These are phyloP conservation scores for Phodopus roborovskii DNA, from an alignment of 2,113 vertebrate genomes.

Conservation along the genomic window DNA sequence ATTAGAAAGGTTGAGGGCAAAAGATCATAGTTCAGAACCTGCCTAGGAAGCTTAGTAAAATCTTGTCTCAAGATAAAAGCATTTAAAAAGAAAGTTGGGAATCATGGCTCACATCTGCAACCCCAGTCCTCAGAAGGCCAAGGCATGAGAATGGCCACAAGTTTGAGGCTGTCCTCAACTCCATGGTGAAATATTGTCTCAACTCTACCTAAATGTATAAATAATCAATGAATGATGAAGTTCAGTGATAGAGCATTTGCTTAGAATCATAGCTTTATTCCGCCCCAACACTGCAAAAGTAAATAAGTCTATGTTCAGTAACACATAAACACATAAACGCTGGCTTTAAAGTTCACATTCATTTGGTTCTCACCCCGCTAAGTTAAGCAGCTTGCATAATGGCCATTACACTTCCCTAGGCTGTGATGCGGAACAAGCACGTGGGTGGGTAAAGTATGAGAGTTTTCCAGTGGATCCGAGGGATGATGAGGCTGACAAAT, in stretches of 20 bases:
- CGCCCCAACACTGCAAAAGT: neutral
- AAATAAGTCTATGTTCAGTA: neutral
- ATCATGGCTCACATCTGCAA: neutral
- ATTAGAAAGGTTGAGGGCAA: neutral
- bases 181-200: neutral
- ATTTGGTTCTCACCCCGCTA: neutral
- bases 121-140: neutral
- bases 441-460: neutral
- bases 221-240: neutral
- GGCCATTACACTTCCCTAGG: neutral
- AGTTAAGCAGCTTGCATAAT: neutral
- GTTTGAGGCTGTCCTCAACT: neutral
- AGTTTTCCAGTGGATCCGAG: neutral
- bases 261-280: neutral
- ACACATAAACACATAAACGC: neutral
- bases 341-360: constrained; percentile 8
- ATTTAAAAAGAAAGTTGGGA: neutral
- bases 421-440: neutral
- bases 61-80: neutral
- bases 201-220: neutral
- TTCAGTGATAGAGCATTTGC: neutral
- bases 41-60: neutral
- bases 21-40: neutral
- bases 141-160: neutral
- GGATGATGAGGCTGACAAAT: neutral